Percentiles rank a stretch among this genome's conserved stretches.
Evolutionary conservation across 2,797 vertebrate genomes (phyloP).

Genomic region (Galago senegalensis): DNA sequence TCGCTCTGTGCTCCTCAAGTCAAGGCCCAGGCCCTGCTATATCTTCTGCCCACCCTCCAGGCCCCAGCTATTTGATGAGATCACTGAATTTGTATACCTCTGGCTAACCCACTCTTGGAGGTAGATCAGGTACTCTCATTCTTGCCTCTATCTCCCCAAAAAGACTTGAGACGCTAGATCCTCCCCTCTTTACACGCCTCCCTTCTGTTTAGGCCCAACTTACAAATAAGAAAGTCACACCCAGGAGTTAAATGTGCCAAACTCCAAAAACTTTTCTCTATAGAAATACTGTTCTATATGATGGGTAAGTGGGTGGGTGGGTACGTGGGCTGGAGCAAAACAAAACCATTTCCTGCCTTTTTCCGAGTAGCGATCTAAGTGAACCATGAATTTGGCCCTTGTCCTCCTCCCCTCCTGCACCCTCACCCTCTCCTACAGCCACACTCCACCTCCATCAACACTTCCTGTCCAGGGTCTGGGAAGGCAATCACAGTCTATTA

Average conservation of each 20-base stretch:
- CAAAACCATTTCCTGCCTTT: conserved; percentile 54
- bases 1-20: neutral
- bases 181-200: neutral
- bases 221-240: conserved; percentile 42
- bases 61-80: neutral
- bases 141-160: neutral
- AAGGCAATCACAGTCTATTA: neutral
- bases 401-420: conserved; percentile 3
- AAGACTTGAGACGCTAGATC: conserved; percentile 19
- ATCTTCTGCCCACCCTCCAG: neutral
- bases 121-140: neutral
- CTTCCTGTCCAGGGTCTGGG: neutral
- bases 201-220: conserved; percentile 45
- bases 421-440: neutral
- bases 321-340: conserved; percentile 34
- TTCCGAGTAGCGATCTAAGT: neutral
- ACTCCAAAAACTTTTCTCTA: conserved; percentile 42
- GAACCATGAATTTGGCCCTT: conserved; percentile 19
- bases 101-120: neutral
- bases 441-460: neutral
- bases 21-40: neutral
- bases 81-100: neutral
- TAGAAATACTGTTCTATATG: neutral
- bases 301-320: neutral
- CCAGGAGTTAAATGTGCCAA: conserved; percentile 14